phyloP scores from a whole-genome alignment of 2,888 invertebrate genomes.

The Phyllotreta striolata region DNA sequence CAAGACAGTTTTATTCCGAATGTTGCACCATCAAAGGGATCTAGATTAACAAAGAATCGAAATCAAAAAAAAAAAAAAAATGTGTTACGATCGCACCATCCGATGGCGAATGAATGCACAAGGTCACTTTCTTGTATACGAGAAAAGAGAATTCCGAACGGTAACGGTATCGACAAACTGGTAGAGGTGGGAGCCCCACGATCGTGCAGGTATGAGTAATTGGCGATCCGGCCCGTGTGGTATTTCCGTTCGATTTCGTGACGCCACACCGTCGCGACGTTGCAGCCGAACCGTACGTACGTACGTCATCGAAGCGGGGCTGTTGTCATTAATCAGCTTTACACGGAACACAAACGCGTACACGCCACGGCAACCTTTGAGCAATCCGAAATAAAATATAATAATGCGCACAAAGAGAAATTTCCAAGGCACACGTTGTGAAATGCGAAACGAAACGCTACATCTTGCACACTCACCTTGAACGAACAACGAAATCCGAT shows the following conservation, averaged over 20 bases:
- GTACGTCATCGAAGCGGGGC: constrained; percentile 23
- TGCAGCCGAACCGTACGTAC: constrained; percentile 22
- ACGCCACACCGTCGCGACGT: constrained; percentile 33
- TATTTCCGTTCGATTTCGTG: constrained; percentile 37
- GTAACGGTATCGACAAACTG: constrained; percentile 30
- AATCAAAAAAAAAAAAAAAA: too few species aligned
- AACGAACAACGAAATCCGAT: constrained; percentile 12
- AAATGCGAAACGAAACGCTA: constrained; percentile 16
- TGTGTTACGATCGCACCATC: constrained; percentile 8
- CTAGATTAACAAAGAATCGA: too few species aligned
- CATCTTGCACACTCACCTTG: constrained; percentile 31
- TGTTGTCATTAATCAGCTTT: constrained; percentile 16
- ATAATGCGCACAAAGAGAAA: constrained; percentile 33
- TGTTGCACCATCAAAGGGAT: too few species aligned
- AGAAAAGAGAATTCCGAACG: constrained; percentile 17
- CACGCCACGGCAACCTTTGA: constrained; percentile 26
- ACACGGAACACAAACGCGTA: constrained; percentile 25
- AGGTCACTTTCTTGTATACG: constrained; percentile 21
- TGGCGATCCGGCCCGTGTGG: constrained; percentile 22
- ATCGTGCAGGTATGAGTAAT: constrained; percentile 24
- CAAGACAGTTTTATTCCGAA: too few species aligned
- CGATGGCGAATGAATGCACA: constrained; percentile 10
- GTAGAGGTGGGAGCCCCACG: constrained; percentile 23
- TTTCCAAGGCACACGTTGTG: constrained; percentile 31
- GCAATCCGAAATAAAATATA: constrained; percentile 16